phyloP scores from a whole-genome alignment of 2,113 vertebrate genomes.

The Chunga burmeisteri region DNA sequence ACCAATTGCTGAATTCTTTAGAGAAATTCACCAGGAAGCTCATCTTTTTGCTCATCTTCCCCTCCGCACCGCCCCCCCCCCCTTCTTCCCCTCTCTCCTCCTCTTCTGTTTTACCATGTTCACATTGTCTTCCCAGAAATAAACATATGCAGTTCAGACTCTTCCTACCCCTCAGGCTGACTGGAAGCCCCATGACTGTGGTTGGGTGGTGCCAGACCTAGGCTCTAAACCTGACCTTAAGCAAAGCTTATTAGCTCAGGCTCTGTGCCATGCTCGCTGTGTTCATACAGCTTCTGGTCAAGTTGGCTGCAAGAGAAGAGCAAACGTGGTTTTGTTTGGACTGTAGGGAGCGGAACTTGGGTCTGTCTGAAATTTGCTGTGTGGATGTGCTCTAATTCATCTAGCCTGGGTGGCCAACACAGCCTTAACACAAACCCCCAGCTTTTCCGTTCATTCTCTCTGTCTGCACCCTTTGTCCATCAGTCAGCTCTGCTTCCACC shows the following conservation, averaged over 20 bases:
- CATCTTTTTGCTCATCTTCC: accelerated
- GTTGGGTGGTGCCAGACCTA: not conserved
- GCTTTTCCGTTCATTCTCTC: not conserved
- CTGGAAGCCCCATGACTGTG: not conserved
- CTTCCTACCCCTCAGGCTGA: not conserved
- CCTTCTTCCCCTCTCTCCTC: accelerated
- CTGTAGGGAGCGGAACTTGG: not conserved
- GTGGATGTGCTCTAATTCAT: not conserved
- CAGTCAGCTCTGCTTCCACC: not conserved
- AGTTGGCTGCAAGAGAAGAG: not conserved
- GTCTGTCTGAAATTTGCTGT: not conserved
- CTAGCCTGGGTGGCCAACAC: not conserved
- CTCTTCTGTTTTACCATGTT: not conserved
- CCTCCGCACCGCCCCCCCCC: too few relatives aligned
- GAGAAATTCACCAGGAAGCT: not conserved
- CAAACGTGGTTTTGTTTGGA: not conserved
- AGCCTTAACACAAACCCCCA: not conserved
- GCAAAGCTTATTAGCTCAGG: not conserved
- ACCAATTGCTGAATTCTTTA: not conserved
- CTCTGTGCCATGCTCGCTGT: not conserved
- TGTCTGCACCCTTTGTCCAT: not conserved
- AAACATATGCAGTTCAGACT: not conserved
- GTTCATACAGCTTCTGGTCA: not conserved
- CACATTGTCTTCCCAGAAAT: not conserved
- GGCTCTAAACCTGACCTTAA: not conserved